phyloP scores from a whole-genome alignment of 2,113 vertebrate genomes.

The Potamarius usumacintae region DNA sequence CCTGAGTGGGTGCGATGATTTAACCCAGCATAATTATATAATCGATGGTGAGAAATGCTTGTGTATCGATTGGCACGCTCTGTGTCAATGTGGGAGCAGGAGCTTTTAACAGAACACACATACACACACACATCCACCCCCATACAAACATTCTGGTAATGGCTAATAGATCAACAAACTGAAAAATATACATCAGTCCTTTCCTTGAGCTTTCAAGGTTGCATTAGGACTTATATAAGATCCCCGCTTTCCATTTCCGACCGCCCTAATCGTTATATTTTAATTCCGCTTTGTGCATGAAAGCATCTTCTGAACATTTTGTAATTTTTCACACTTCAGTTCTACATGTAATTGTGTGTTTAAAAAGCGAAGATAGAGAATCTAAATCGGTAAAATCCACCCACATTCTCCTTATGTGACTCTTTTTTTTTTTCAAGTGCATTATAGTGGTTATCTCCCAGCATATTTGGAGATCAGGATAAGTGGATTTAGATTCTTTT shows the following conservation, averaged over 20 bases:
- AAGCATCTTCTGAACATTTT: neutral
- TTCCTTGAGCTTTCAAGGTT: neutral
- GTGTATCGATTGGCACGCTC: constrained; percentile 66
- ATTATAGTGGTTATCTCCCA: constrained; percentile 50
- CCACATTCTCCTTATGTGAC: constrained; percentile 36
- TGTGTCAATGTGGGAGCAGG: constrained; percentile 46
- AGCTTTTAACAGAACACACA: constrained; percentile 45
- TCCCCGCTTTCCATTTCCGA: neutral
- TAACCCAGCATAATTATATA: constrained; percentile 72
- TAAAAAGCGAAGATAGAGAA: constrained; percentile 34
- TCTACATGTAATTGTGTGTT: constrained; percentile 29
- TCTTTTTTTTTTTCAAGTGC: constrained; percentile 34
- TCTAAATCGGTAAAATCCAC: constrained; percentile 37
- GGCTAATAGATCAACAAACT: constrained; percentile 6
- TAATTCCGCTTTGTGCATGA: constrained; percentile 3
- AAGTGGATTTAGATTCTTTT: constrained; percentile 51
- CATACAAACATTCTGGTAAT: neutral
- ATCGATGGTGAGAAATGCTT: constrained; percentile 73
- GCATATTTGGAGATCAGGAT: constrained; percentile 51
- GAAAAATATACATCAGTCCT: neutral
- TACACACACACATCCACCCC: constrained; percentile 13
- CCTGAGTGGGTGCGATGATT: constrained; percentile 57
- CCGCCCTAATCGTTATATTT: constrained; percentile 14
- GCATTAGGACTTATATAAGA: constrained; percentile 17
- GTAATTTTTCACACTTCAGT: constrained; percentile 32